A percentile compares a stretch with the other conserved stretches of the same genome.
Evolutionary conservation across 1,140 invertebrate genomes (phyloP).

Genomic region (Drusus annulatus): DNA sequence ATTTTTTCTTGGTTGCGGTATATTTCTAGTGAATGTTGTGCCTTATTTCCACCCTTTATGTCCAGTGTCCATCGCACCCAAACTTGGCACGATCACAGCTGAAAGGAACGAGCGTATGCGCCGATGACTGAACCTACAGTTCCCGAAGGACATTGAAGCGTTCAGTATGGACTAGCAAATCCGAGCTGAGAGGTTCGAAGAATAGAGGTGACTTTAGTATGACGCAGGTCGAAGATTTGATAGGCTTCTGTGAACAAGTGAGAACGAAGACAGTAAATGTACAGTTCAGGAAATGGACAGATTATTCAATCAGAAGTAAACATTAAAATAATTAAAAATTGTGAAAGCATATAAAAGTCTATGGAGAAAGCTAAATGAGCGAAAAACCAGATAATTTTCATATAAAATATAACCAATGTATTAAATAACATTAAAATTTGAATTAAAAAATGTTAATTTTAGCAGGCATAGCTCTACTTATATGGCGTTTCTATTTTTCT

Average conservation of each 20-base stretch:
- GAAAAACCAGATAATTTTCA: too few relatives aligned
- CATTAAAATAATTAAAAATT: too few relatives aligned
- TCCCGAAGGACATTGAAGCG: background rate
- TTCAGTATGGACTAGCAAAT: background rate
- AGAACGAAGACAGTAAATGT: constrained; percentile 8
- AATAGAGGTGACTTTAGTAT: background rate
- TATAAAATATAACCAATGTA: too few relatives aligned
- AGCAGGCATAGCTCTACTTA: too few relatives aligned
- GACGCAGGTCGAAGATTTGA: background rate
- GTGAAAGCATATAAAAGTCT: too few relatives aligned
- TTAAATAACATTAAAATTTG: too few relatives aligned
- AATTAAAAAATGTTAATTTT: too few relatives aligned
- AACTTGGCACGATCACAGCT: constrained; percentile 56
- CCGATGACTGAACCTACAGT: background rate
- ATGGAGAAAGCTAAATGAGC: too few relatives aligned
- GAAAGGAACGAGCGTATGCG: constrained; percentile 52
- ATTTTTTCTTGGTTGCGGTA: too few relatives aligned
- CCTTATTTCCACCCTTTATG: constrained; percentile 21
- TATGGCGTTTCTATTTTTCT: too few relatives aligned
- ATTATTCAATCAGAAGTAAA: too few relatives aligned
- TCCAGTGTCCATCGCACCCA: constrained; percentile 51
- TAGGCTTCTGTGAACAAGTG: background rate
- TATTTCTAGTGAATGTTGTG: too few relatives aligned
- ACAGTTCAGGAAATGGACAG: background rate
- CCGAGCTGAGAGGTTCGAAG: background rate